Conservation (phyloP, 2,797 vertebrate species). For the Gambusia yucatana region DNA sequence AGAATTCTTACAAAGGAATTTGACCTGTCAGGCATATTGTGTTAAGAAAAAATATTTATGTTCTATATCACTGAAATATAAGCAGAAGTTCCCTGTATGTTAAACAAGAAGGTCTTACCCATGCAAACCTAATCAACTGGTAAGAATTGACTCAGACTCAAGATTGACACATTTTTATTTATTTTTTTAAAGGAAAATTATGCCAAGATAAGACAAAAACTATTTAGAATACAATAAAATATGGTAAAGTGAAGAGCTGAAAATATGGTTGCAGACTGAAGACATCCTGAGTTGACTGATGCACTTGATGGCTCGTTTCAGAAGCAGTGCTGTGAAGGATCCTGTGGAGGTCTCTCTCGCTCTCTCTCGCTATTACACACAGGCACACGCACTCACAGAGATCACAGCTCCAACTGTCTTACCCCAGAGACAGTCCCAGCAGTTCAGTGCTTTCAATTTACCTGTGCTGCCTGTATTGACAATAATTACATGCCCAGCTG, state of each 20-base stretch:
- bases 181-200: not conserved
- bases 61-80: not conserved
- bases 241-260: not conserved
- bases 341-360: slow-evolving; percentile 17
- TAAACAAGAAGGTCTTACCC: not conserved
- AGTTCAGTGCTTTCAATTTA: slow-evolving; percentile 33
- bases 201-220: not conserved
- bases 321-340: slow-evolving; percentile 20
- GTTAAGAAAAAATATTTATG: not conserved
- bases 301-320: not conserved
- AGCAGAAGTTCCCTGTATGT: slow-evolving; percentile 25
- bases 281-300: not conserved
- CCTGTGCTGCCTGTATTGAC: slow-evolving; percentile 40
- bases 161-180: too few species aligned
- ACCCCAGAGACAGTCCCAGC: slow-evolving; percentile 22
- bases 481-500: slow-evolving; percentile 28
- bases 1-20: not conserved
- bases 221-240: not conserved
- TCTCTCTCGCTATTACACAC: slow-evolving; percentile 3
- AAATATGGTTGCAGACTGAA: not conserved
- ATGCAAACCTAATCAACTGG: not conserved
- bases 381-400: not conserved
- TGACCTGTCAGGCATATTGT: not conserved
- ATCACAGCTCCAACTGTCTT: slow-evolving; percentile 27
- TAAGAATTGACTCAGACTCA: slow-evolving; percentile 2